Evolutionary conservation across 2,797 vertebrate species (phyloP), one percentile per base, ranked within the genome.

Genomic region (Fistularia commersonii): DNA sequence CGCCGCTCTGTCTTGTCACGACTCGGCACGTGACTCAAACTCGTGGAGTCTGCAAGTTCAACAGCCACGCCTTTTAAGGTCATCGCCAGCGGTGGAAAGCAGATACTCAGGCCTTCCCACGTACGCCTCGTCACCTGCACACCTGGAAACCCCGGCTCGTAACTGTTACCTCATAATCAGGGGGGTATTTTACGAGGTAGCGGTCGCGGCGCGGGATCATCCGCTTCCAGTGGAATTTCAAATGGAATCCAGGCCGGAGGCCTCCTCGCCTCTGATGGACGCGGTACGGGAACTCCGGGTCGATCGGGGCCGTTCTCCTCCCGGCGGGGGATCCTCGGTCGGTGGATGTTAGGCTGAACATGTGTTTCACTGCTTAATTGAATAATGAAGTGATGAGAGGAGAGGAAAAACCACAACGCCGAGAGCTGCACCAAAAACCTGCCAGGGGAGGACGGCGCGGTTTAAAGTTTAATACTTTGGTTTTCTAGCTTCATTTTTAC

Each of bases 291-390:
- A 71, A 66, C 12, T 45, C 38, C 40, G 8, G 40, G 58, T 51
- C 41, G 45, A 69, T 72, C 67, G 76, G 81, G 61, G 76, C 70
- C 44, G 76, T 72, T 54, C 61, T 46, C 1, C 9, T 50, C 72
- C 55, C 66, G 52, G 51, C 48, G 59, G 81, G 79, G 77, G 78
- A 73, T 72, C 61, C 60, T 57, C 41, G 0, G 12, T 62, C n/a
- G n/a, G 81, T 46, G 66, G 82, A 82, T 45, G 69, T 64, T 51
- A 42, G 61, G 57, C 69, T 72, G 54, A 75, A 69, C 74, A 72
- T 80, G 76, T 74, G 70, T 79, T 86, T 87, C 80, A 83, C 73
- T 46, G 70, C 78, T 71, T 86, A 83, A 90, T 89, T 83, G 75
- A 86, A 83, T 88, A 87, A 88, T 83, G 75, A 80, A 76, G 65